A percentile compares a stretch with the other conserved stretches of the same genome.
Conservation (phyloP, 2,797 vertebrate species). For the Acestrorhynchus altus region DNA sequence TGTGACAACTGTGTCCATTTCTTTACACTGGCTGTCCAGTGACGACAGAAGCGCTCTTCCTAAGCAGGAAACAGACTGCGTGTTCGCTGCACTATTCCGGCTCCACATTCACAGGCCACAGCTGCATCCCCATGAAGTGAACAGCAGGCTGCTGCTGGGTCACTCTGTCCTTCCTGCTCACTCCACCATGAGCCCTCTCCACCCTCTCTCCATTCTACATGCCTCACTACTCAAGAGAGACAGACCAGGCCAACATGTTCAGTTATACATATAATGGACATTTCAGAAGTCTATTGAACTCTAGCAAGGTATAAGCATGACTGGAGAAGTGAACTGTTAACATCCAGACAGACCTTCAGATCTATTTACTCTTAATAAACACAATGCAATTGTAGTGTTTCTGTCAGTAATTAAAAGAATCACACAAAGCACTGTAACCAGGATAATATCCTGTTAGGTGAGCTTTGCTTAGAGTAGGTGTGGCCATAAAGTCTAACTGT, state of each 20-base stretch:
- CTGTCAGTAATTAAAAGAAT: background rate
- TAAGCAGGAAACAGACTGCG: conserved; percentile 63
- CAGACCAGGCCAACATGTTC: conserved; percentile 15
- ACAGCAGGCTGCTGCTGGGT: conserved; percentile 26
- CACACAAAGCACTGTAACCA: conserved; percentile 4
- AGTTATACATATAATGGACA: background rate
- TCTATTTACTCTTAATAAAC: background rate
- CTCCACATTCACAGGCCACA: conserved; percentile 42
- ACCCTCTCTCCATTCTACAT: conserved; percentile 3
- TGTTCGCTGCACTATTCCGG: conserved; percentile 15
- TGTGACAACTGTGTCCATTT: conserved; percentile 7
- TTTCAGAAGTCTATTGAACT: background rate
- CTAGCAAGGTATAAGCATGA: background rate
- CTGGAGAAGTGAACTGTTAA: background rate
- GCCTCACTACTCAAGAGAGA: conserved; percentile 9
- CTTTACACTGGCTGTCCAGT: conserved; percentile 54
- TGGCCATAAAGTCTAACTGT: background rate
- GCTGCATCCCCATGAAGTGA: conserved; percentile 50
- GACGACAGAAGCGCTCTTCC: conserved; percentile 59
- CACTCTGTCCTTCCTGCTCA: conserved; percentile 45
- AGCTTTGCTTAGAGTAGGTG: conserved; percentile 13
- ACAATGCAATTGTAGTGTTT: background rate
- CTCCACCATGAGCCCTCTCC: conserved; percentile 18
- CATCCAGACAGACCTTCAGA: background rate
- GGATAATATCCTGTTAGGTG: background rate